Percentiles rank a stretch among this genome's conserved stretches.
Evolutionary conservation across 2,113 vertebrate species (phyloP).

Genomic region (Nyctibius bracteatus): DNA sequence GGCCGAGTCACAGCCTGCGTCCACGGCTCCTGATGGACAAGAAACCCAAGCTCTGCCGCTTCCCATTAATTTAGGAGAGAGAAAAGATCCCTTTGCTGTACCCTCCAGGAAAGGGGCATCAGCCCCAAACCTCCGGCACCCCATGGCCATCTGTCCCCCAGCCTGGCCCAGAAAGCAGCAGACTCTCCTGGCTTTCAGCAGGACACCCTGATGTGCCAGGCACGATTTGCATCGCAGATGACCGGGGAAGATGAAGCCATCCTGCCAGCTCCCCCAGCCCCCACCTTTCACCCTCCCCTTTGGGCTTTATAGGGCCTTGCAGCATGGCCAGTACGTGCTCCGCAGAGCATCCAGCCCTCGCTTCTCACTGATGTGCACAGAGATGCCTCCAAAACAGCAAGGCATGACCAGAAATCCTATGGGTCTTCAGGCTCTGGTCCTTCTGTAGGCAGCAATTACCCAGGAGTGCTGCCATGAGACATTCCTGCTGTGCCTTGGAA

Average conservation of each 20-base stretch:
- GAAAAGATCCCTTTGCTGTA: background rate
- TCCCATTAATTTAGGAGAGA: background rate
- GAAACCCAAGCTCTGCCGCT: background rate
- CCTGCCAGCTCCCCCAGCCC: background rate
- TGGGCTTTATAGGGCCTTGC: background rate
- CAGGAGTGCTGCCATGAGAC: background rate
- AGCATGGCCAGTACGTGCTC: background rate
- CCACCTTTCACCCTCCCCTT: background rate
- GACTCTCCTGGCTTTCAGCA: background rate
- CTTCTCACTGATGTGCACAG: fast-evolving
- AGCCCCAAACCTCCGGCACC: background rate
- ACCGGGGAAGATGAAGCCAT: background rate
- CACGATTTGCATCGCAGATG: fast-evolving
- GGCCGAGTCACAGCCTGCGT: background rate
- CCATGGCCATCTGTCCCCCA: fast-evolving
- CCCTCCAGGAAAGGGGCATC: background rate
- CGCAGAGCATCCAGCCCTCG: background rate
- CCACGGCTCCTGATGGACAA: background rate
- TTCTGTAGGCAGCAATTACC: background rate
- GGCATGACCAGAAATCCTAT: background rate
- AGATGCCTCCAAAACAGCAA: background rate
- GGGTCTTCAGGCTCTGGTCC: background rate
- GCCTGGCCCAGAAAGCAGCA: background rate
- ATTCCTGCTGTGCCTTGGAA: background rate
- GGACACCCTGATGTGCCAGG: fast-evolving